Evolutionary conservation across 2,888 invertebrate species (phyloP).

Genomic region (Seira ritae): DNA sequence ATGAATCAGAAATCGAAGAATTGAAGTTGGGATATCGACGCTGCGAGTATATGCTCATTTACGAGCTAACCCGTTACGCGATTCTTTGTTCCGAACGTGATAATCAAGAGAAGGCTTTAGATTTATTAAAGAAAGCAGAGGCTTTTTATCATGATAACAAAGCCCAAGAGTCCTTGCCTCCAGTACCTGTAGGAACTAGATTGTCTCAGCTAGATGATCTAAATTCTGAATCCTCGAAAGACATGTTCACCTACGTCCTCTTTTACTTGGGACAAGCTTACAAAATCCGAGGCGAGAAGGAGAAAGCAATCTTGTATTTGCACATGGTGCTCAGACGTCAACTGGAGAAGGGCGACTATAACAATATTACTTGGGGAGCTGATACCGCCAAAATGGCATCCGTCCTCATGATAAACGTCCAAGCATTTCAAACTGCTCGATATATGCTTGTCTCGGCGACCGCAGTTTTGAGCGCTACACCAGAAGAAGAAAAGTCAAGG

Average conservation of each 20-base stretch:
- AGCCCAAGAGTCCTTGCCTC: conserved; percentile 55
- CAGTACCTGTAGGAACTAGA: conserved; percentile 56
- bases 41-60: conserved; percentile 69
- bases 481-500: conserved; percentile 67
- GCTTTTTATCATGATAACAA: conserved; percentile 68
- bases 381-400: conserved; percentile 70
- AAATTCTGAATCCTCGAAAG: conserved; percentile 70
- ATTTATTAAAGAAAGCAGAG: conserved; percentile 68
- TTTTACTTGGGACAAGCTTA: conserved; percentile 73
- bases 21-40: conserved; percentile 47
- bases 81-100: conserved; percentile 72
- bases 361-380: conserved; percentile 68
- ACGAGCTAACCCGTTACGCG: conserved; percentile 71
- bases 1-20: conserved; percentile 43
- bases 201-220: conserved; percentile 67
- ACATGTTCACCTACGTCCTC: conserved; percentile 72
- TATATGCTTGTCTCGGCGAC: conserved; percentile 69
- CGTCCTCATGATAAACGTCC: conserved; percentile 69
- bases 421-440: conserved; percentile 70
- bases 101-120: conserved; percentile 69
- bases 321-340: conserved; percentile 72
- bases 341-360: conserved; percentile 69
- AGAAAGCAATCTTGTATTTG: conserved; percentile 70
- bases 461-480: conserved; percentile 65
- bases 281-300: conserved; percentile 71